A percentile compares a stretch with the other conserved stretches of the same genome.
phyloP scores from a whole-genome alignment of 1,140 invertebrate genomes.

The Drosophila bocki region DNA sequence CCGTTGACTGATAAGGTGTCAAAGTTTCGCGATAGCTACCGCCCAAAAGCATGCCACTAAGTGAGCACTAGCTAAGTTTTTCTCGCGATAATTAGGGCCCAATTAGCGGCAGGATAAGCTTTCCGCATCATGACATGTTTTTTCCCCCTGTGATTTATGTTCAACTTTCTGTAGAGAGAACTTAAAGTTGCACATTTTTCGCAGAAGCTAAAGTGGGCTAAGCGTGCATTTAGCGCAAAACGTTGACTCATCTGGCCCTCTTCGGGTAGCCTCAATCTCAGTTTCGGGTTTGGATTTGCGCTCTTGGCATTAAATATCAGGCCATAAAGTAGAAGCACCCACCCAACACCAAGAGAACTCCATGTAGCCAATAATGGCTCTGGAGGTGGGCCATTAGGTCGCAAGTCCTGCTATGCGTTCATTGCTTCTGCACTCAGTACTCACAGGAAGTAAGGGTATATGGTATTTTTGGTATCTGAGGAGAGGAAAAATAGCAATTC shows the following conservation, averaged over 20 bases:
- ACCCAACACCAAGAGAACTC: conserved; percentile 14
- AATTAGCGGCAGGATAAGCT: conserved; percentile 34
- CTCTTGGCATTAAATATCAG: conserved; percentile 58
- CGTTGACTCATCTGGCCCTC: conserved; percentile 42
- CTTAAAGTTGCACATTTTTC: conserved; percentile 35
- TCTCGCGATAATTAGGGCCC: conserved; percentile 42
- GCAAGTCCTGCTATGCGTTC: conserved; percentile 12
- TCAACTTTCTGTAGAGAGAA: background rate
- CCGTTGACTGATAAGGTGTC: conserved; percentile 45
- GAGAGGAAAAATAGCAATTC: too few species aligned
- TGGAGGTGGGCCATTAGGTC: conserved; percentile 52
- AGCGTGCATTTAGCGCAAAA: conserved; percentile 46
- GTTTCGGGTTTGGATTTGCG: conserved; percentile 20
- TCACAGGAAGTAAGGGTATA: background rate
- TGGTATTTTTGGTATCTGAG: background rate
- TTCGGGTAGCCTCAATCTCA: conserved; percentile 33
- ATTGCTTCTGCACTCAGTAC: conserved; percentile 10
- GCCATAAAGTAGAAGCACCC: conserved; percentile 65
- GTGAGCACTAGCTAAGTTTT: conserved; percentile 27
- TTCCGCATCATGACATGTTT: background rate
- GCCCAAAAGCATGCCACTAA: conserved; percentile 43
- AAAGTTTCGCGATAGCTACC: conserved; percentile 35
- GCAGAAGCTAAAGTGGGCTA: conserved; percentile 31
- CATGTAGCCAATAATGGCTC: conserved; percentile 33
- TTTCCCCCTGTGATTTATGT: conserved; percentile 19